Evolutionary conservation across 2,113 vertebrate genomes (phyloP).

Genomic region (Nerophis lumbriciformis): DNA sequence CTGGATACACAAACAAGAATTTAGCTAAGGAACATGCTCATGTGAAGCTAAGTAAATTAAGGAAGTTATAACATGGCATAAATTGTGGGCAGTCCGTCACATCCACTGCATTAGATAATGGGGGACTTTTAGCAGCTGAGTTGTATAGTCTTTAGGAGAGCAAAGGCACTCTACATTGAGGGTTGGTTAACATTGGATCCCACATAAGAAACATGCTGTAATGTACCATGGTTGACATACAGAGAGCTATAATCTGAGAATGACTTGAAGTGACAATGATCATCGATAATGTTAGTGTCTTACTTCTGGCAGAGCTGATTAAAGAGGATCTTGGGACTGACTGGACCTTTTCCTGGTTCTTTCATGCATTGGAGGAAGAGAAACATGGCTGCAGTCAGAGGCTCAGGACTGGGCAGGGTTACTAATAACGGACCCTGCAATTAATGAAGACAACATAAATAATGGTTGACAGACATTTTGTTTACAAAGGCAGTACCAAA

Average conservation of each 20-base stretch:
- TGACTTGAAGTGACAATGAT: not conserved
- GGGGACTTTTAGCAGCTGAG: too few species aligned
- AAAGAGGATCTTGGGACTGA: conserved; percentile 92
- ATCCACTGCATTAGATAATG: too few species aligned
- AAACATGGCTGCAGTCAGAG: conserved; percentile 93
- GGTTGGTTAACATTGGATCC: too few species aligned
- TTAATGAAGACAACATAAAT: not conserved
- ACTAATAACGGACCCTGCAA: conserved; percentile 81
- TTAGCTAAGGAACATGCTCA: conserved; percentile 28
- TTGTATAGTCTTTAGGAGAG: too few species aligned
- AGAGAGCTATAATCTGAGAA: too few species aligned
- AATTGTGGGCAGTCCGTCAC: too few species aligned
- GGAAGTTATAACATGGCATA: too few species aligned
- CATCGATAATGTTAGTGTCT: conserved; percentile 26
- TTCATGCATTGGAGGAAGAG: conserved; percentile 94
- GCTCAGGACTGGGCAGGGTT: conserved; percentile 83
- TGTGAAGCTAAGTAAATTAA: too few species aligned
- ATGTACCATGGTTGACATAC: too few species aligned
- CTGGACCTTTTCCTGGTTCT: conserved; percentile 84
- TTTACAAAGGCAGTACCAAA: not conserved
- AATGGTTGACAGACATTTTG: not conserved
- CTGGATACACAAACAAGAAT: conserved; percentile 15
- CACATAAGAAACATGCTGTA: too few species aligned
- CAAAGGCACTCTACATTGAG: too few species aligned
- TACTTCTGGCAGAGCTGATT: conserved; percentile 98